A percentile compares a stretch with the other conserved stretches of the same genome.
These are phyloP conservation scores for Pseudorectes ferrugineus DNA, from an alignment of 2,113 vertebrate species.

Conservation along the genomic window DNA sequence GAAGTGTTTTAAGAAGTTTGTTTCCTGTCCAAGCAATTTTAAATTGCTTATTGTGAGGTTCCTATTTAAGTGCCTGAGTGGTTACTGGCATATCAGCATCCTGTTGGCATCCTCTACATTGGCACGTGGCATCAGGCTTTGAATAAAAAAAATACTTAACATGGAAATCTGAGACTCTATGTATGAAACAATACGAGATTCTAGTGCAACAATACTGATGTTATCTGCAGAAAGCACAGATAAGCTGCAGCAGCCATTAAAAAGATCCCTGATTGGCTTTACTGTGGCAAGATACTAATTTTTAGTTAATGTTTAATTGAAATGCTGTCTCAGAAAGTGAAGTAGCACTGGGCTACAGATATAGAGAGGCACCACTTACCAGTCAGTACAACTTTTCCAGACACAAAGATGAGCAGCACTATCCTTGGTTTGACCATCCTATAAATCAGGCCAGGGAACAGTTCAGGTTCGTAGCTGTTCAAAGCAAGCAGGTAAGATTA, in stretches of 20 bases:
- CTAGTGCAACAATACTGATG: background rate
- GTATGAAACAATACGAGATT: background rate
- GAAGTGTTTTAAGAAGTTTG: slow-evolving; percentile 8
- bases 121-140: background rate
- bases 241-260: background rate
- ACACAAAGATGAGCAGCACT: slow-evolving; percentile 95
- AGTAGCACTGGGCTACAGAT: background rate
- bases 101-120: background rate
- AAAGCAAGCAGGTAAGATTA: slow-evolving; percentile 7
- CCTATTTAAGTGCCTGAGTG: background rate
- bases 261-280: background rate
- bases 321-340: background rate
- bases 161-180: background rate
- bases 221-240: background rate
- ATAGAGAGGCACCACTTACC: slow-evolving; percentile 66
- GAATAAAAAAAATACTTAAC: background rate
- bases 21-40: slow-evolving; percentile 32
- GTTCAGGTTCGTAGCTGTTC: slow-evolving; percentile 92
- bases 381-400: slow-evolving; percentile 95
- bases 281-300: background rate
- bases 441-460: slow-evolving; percentile 97
- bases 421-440: slow-evolving; percentile 97
- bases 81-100: background rate
- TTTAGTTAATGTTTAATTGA: background rate
- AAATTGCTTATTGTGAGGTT: background rate